Percentiles rank a stretch among this genome's conserved stretches.
Evolutionary conservation across 2,888 invertebrate species (phyloP).

Genomic region (Polia nebulosa): DNA sequence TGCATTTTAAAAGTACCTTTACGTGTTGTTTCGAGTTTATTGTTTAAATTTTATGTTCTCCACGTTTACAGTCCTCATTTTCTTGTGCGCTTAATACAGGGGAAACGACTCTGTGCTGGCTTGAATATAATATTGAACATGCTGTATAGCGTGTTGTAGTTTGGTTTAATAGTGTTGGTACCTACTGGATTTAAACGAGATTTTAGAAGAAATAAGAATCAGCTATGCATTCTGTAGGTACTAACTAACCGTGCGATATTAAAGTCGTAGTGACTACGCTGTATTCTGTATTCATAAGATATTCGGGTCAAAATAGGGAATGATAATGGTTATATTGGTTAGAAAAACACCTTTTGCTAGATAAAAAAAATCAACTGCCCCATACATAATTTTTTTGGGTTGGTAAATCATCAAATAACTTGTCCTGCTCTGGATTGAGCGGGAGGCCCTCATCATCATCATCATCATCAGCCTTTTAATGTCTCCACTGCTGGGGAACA

Average conservation of each 20-base stretch:
- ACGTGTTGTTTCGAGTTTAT: slow-evolving; percentile 31
- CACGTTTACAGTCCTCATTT: slow-evolving; percentile 38
- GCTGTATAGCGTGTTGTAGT: neutral
- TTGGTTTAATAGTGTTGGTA: slow-evolving; percentile 9
- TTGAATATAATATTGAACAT: slow-evolving; percentile 15
- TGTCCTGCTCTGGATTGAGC: no score
- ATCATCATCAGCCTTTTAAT: no score
- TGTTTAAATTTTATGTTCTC: slow-evolving; percentile 45
- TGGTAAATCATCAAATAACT: no score
- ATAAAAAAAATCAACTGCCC: no score
- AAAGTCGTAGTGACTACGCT: neutral
- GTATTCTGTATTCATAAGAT: no score
- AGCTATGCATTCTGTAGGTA: no score
- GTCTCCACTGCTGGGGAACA: no score
- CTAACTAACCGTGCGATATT: neutral
- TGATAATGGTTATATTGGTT: no score
- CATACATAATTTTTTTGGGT: no score
- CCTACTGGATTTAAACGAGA: slow-evolving; percentile 8
- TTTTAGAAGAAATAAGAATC: neutral
- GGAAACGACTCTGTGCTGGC: slow-evolving; percentile 7
- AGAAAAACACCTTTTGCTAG: no score
- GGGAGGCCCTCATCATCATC: no score
- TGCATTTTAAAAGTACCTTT: slow-evolving; percentile 31
- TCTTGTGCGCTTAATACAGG: slow-evolving; percentile 24
- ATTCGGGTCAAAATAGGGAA: no score